Evolutionary conservation across 1,140 invertebrate species (phyloP).

Genomic region (Acromyrmex heyeri): DNA sequence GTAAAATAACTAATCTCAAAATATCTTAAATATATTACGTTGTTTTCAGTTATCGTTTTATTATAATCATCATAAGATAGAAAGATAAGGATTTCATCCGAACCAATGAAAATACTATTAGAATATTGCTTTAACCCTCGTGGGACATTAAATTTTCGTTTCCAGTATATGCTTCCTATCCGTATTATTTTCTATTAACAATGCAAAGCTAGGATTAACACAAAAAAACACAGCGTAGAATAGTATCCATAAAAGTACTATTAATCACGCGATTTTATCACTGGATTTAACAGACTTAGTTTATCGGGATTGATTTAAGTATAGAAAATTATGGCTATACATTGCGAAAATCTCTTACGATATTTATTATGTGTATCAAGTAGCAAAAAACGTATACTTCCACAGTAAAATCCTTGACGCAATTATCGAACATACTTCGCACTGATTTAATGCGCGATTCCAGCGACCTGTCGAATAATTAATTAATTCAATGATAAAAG

Average conservation of each 20-base stretch:
- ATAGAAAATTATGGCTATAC: slow-evolving; percentile 11
- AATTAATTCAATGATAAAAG: slow-evolving; percentile 17
- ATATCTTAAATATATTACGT: not conserved
- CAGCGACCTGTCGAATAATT: slow-evolving; percentile 39
- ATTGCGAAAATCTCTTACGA: slow-evolving; percentile 1
- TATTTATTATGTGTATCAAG: slow-evolving; percentile 51
- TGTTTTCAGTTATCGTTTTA: not conserved
- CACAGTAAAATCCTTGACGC: slow-evolving; percentile 52
- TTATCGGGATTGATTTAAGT: slow-evolving; percentile 30
- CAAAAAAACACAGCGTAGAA: slow-evolving; percentile 33
- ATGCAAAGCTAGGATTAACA: slow-evolving; percentile 44
- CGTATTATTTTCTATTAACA: slow-evolving; percentile 24
- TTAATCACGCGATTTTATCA: slow-evolving; percentile 21
- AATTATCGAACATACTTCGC: slow-evolving; percentile 41
- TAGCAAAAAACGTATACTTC: slow-evolving; percentile 37
- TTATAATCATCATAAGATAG: slow-evolving; percentile 8
- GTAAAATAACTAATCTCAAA: not conserved
- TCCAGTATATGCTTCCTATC: slow-evolving; percentile 4
- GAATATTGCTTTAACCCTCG: not conserved
- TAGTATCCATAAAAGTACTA: slow-evolving; percentile 43
- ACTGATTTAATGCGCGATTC: slow-evolving; percentile 43
- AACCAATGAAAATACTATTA: not conserved
- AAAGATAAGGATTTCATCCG: not conserved
- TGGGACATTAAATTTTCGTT: slow-evolving; percentile 13
- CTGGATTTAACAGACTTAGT: slow-evolving; percentile 7